A percentile compares a stretch with the other conserved stretches of the same genome.
phyloP scores from a whole-genome alignment of 2,888 invertebrate species.

The Caprella mutica region DNA sequence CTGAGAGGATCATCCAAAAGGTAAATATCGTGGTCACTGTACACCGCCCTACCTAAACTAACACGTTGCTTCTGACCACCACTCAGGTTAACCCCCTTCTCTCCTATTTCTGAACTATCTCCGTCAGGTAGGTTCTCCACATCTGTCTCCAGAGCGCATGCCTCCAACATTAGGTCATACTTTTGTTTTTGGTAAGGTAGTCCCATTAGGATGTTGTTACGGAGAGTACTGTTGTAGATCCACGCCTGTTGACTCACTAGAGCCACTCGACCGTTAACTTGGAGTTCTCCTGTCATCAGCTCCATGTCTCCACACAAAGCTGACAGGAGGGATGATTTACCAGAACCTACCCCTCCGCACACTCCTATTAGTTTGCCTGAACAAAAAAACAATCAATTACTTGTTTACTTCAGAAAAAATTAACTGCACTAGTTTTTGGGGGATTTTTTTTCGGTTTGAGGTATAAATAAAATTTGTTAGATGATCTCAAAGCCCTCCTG shows the following conservation, averaged over 20 bases:
- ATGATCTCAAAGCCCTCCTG: too few species aligned
- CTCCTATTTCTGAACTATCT: conserved; percentile 95
- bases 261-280: conserved; percentile 41
- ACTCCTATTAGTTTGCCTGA: conserved; percentile 40
- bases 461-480: too few species aligned
- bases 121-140: conserved; percentile 88
- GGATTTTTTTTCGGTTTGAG: too few species aligned
- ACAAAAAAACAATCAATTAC: neutral
- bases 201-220: conserved; percentile 44
- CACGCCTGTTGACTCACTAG: conserved; percentile 43
- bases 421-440: too few species aligned
- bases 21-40: conserved; percentile 42
- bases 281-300: conserved; percentile 39
- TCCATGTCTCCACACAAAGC: conserved; percentile 42
- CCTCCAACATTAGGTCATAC: conserved; percentile 71
- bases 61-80: conserved; percentile 41
- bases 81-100: conserved; percentile 72
- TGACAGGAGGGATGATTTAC: conserved; percentile 43
- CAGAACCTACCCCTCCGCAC: conserved; percentile 43
- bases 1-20: conserved; percentile 49
- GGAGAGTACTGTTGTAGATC: conserved; percentile 43
- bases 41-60: conserved; percentile 41
- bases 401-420: too few species aligned
- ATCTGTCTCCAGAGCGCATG: conserved; percentile 82
- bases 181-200: conserved; percentile 54